phyloP scores from a whole-genome alignment of 2,797 vertebrate genomes.

The Siniperca scherzeri region DNA sequence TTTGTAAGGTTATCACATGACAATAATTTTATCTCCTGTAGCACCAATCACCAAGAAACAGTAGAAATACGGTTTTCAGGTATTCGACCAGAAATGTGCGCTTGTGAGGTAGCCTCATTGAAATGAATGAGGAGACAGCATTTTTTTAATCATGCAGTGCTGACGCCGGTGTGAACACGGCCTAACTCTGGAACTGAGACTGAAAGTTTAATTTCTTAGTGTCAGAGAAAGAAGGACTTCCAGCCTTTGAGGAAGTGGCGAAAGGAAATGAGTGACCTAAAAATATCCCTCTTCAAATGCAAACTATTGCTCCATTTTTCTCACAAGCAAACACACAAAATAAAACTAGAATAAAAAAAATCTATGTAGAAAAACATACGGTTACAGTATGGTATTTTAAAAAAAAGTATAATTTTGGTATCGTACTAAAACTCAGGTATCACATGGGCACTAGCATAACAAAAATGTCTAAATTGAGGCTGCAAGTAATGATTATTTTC shows the following conservation, averaged over 20 bases:
- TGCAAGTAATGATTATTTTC: neutral
- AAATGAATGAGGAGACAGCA: too few species aligned
- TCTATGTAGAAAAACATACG: neutral
- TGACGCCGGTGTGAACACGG: too few species aligned
- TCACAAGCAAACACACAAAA: neutral
- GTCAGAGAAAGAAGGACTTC: neutral
- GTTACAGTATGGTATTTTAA: too few species aligned
- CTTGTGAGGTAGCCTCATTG: neutral
- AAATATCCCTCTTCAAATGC: neutral
- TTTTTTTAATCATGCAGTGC: too few species aligned
- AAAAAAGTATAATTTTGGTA: neutral
- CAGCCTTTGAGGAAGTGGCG: neutral
- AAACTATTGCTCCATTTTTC: too few species aligned
- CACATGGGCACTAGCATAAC: neutral
- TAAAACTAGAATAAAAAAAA: neutral
- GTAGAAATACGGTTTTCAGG: neutral
- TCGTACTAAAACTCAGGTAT: neutral
- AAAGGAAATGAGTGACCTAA: neutral
- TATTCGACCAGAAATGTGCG: neutral
- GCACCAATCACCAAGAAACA: neutral
- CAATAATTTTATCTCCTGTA: neutral
- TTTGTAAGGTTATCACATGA: neutral
- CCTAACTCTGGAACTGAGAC: neutral
- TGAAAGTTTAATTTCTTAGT: neutral
- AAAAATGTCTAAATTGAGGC: neutral